Evolutionary conservation across 2,888 invertebrate species (phyloP).

Genomic region (Pyralis farinalis): DNA sequence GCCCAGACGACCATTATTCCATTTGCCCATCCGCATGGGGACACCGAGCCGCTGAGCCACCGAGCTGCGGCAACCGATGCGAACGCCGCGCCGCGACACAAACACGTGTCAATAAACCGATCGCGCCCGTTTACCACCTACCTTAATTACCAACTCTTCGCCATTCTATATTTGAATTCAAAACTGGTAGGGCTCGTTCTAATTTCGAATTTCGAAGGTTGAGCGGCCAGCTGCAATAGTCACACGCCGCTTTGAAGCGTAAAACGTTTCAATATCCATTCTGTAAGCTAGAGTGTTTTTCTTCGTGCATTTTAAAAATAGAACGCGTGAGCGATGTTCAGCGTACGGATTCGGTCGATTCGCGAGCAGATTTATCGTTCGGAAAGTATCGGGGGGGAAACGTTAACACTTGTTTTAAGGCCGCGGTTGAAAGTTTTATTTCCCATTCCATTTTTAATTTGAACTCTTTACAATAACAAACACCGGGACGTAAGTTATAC

Average conservation of each 20-base stretch:
- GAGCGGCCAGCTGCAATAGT: constrained; percentile 31
- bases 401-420: constrained; percentile 68
- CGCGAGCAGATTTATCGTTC: constrained; percentile 70
- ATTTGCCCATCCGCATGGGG: constrained; percentile 80
- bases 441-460: constrained; percentile 65
- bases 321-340: constrained; percentile 57
- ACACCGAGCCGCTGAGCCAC: constrained; percentile 39
- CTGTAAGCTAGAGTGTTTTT: constrained; percentile 54
- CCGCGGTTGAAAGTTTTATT: constrained; percentile 69
- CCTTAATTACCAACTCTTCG: constrained; percentile 50
- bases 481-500: constrained; percentile 26
- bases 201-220: constrained; percentile 30
- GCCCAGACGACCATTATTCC: constrained; percentile 80
- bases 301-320: constrained; percentile 60
- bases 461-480: constrained; percentile 52
- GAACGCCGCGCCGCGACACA: constrained; percentile 28
- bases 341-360: constrained; percentile 60
- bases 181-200: constrained; percentile 52
- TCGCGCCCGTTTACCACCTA: constrained; percentile 32
- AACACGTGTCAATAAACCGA: constrained; percentile 71
- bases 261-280: constrained; percentile 42
- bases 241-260: constrained; percentile 28
- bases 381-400: constrained; percentile 52
- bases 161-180: constrained; percentile 56
- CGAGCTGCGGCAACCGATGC: constrained; percentile 19